These are phyloP conservation scores for Venusia cambrica DNA, from an alignment of 2,888 invertebrate genomes.

Conservation along the genomic window DNA sequence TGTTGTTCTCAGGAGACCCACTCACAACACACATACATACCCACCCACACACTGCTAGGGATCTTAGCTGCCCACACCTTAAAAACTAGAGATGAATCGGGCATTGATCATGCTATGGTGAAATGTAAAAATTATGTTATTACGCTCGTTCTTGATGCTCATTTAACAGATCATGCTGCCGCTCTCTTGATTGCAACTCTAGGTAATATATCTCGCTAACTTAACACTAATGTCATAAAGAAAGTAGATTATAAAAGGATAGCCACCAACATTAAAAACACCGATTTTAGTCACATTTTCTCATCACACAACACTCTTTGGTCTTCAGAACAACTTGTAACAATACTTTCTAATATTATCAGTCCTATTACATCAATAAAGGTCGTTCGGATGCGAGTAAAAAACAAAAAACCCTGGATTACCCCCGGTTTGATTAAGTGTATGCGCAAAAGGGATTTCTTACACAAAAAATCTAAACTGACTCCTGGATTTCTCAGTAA, in stretches of 20 bases:
- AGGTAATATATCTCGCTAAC: not conserved
- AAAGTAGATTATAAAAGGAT: not conserved
- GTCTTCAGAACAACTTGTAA: not conserved
- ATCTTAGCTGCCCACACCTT: not conserved
- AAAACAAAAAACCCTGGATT: constrained; percentile 1
- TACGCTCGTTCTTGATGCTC: not conserved
- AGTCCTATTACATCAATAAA: not conserved
- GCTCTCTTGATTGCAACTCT: not conserved
- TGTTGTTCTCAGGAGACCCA: no score
- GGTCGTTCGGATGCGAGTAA: not conserved
- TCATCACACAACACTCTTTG: not conserved
- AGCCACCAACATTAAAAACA: not conserved
- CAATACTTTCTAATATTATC: not conserved
- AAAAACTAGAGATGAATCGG: not conserved
- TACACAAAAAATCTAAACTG: not conserved
- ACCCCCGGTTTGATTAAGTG: not conserved
- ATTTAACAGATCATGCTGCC: not conserved
- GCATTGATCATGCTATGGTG: constrained; percentile 1
- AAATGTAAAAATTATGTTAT: not conserved
- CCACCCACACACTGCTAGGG: no score
- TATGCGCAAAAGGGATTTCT: not conserved
- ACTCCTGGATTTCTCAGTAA: no score
- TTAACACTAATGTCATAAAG: not conserved
- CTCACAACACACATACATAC: no score
- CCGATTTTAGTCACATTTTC: not conserved